Conservation (phyloP, 2,888 invertebrate species). For the Metopia argyrocephala region DNA sequence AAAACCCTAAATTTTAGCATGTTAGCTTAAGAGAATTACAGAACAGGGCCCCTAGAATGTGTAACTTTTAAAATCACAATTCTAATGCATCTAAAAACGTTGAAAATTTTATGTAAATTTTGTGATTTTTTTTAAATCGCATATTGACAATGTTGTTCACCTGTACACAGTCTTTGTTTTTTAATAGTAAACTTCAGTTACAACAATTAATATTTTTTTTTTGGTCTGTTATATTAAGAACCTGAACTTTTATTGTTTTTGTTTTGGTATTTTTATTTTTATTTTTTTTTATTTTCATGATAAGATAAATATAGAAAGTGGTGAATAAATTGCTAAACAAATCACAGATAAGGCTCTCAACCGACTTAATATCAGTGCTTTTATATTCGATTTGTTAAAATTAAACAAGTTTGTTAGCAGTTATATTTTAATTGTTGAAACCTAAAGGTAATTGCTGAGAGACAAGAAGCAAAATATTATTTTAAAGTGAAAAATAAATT, state of each 20-base stretch:
- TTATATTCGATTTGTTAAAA: background rate
- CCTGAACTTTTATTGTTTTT: background rate
- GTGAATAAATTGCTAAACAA: background rate
- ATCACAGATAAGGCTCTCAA: background rate
- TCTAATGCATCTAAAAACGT: too few relatives aligned
- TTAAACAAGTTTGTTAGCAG: background rate
- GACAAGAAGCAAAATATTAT: background rate
- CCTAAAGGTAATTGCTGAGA: background rate
- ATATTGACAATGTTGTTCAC: background rate
- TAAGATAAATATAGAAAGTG: slow-evolving; percentile 12
- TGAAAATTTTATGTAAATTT: background rate
- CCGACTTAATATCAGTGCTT: background rate
- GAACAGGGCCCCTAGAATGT: too few relatives aligned
- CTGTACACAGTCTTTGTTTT: background rate
- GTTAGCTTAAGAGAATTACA: too few relatives aligned
- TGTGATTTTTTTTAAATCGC: background rate
- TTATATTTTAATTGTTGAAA: background rate
- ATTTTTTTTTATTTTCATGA: background rate
- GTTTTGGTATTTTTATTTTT: background rate
- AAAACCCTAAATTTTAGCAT: too few relatives aligned
- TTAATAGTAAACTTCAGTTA: background rate
- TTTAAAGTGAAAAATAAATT: background rate
- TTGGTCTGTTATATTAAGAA: background rate
- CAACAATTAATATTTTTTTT: background rate
- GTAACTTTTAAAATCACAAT: too few relatives aligned